Base-by-base conservation (phyloP, 30 jellyfish, hydroid and myxozoan species). In the Calvadosia cruxmelitensis region DNA sequence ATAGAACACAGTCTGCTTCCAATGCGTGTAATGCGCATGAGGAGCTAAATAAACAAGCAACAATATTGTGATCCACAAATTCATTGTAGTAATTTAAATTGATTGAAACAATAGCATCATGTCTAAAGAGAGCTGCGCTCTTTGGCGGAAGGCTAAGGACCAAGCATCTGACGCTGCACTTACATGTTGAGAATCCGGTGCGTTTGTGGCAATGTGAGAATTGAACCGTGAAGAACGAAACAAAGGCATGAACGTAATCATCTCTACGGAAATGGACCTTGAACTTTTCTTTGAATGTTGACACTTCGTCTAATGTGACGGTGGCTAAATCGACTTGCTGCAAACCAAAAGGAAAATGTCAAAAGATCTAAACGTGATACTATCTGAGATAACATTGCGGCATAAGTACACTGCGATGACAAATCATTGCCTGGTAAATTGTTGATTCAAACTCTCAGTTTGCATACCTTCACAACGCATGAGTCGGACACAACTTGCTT, bases 211-310 rank as follows among this genome's bases (percentile, higher is more conserved):
- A 93, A 36, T 78, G 72, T 13, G 99, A 64, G 61, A 93, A 93
- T 52, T 93, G 95, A 12, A 93, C 93, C 26, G 76, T 76, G 63
- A 93, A 93, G 79, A 64, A 93, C 29, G 93, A 67, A 50, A 93
- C 96, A 64, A 93, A 66, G 0, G 99, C 99, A 73, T 93, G 99
- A 12, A 85, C 94, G 66, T 84, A 93, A 65, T 93, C 96, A 69
- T 81, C 77, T 35, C 93, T 67, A 61, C 94, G 71, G 53, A 93
- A 72, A 31, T 79, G 73, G 23, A 93, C 53, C 30, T 80, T 73
- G 63, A 93, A 93, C 1, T 93, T 93, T 13, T 95, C 79, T 16
- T 85, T 49, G 73, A 93, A 93, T 36, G 70, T 74, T 31, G 26
- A n/a, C 67, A 93, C 52, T 7, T 93, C 96, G 64, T 74, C 96